Percentiles rank a stretch among this genome's conserved stretches.
Evolutionary conservation across 2,888 invertebrate genomes (phyloP).

Genomic region (Pyrochroa serraticornis): DNA sequence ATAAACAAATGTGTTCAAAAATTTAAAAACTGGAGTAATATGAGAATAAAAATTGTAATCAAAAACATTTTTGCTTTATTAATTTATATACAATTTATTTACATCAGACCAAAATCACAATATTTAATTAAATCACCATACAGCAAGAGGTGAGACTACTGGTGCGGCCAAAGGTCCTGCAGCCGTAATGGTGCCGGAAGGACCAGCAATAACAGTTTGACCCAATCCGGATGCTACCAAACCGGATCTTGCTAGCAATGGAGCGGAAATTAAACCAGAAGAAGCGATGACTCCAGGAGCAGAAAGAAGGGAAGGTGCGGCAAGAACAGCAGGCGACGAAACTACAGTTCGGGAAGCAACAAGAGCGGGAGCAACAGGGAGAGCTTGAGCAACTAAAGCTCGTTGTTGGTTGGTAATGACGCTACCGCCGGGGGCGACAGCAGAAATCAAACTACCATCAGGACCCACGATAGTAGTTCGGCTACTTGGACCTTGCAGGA

Average conservation of each 20-base stretch:
- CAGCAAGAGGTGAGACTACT: no score
- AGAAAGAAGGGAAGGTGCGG: not conserved
- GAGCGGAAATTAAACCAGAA: not conserved
- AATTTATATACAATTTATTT: no score
- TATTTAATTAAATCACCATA: no score
- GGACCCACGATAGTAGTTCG: constrained; percentile 44
- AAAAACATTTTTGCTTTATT: no score
- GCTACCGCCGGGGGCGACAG: constrained; percentile 44
- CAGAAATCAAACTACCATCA: constrained; percentile 42
- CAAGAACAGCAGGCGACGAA: constrained; percentile 31
- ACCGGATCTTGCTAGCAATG: not conserved
- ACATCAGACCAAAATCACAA: no score
- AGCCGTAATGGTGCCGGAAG: constrained; percentile 43
- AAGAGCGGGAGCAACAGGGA: constrained; percentile 31
- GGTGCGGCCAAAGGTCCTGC: constrained; percentile 26
- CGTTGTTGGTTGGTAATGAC: constrained; percentile 36
- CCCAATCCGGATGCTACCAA: no score
- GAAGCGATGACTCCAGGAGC: not conserved
- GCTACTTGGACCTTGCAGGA: constrained; percentile 47
- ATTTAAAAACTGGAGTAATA: no score
- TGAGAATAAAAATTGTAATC: no score
- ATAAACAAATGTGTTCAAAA: no score
- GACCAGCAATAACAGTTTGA: constrained; percentile 36
- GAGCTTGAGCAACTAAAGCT: no score
- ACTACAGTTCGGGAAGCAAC: constrained; percentile 23